phyloP scores from a whole-genome alignment of 2,888 invertebrate species.

The Lasioglossum vierecki region DNA sequence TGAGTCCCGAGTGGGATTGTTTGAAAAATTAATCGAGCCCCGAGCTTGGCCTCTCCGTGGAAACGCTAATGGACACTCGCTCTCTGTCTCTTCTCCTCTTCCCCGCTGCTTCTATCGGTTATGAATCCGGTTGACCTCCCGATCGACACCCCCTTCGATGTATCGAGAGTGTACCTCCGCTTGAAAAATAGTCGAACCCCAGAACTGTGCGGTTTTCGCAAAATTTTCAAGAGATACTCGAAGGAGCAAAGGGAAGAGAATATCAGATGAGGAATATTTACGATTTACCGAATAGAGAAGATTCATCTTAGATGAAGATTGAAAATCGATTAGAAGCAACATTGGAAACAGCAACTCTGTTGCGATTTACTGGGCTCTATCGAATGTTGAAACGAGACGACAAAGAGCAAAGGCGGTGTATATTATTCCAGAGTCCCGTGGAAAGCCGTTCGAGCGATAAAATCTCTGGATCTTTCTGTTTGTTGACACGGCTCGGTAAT shows the following conservation, averaged over 20 bases:
- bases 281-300: background rate
- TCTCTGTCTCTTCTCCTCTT: background rate
- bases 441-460: constrained; percentile 11
- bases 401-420: constrained; percentile 16
- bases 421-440: background rate
- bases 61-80: constrained; percentile 72
- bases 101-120: constrained; percentile 46
- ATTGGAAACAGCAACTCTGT: background rate
- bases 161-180: background rate
- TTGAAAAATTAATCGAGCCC: constrained; percentile 78
- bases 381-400: background rate
- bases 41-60: constrained; percentile 59
- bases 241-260: no score
- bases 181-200: background rate
- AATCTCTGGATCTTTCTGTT: constrained; percentile 10
- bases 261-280: background rate
- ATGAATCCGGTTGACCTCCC: constrained; percentile 55
- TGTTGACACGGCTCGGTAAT: constrained; percentile 29
- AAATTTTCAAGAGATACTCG: background rate
- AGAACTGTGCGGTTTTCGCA: background rate
- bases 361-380: background rate
- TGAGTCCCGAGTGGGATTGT: constrained; percentile 66
- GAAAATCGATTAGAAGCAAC: background rate
- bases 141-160: background rate
- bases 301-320: no score